Evolutionary conservation across 2,797 vertebrate species (phyloP), one percentile per base, ranked within the genome.

Genomic region (Carduelis carduelis): DNA sequence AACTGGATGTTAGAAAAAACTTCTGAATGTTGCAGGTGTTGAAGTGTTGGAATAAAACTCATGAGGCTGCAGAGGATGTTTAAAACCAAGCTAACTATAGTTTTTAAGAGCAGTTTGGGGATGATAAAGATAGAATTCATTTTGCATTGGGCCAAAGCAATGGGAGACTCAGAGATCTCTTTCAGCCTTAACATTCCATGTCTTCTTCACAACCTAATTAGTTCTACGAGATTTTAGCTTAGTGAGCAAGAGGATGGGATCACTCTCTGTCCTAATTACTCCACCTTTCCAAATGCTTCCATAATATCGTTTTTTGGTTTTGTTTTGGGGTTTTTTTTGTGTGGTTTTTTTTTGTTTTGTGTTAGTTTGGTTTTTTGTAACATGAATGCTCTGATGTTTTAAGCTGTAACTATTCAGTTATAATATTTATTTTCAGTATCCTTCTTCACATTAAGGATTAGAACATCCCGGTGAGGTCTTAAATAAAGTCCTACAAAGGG

Each of bases 361-460:
- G 41, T 49, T 30, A 19, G 19, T 44, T 44, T 44, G 20, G 10
- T 20, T 21, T 32, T 17, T 37, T 21, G 27, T 13, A 52, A 52
- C 13, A 57, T 20, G 37, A 64, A 85, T 91, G 71, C 44, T 89
- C 37, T 56, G 41, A 60, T 84, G 63, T 37, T 91, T 94, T 89
- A 27, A 89, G 35, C 47, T 80, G 23, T 77, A 86, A 68, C 56
- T 87, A 27, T 52, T 91, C 64, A 83, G 68, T 68, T 46, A 83
- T 70, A 80, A 56, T 85, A 93, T 75, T 77, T 87, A 53, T 91
- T 93, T 93, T 89, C 71, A 74, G 34, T 70, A 60, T 82, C 56
- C 44, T 88, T 88, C 64, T 83, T 17, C 79, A 89, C 32, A 57
- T 55, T 72, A 83, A 80, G 64, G 71, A 95, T 95, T 93, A 85